A percentile compares a stretch with the other conserved stretches of the same genome.
These are phyloP conservation scores for Cepaea nemoralis DNA, from an alignment of 1,140 invertebrate species.

Conservation along the genomic window DNA sequence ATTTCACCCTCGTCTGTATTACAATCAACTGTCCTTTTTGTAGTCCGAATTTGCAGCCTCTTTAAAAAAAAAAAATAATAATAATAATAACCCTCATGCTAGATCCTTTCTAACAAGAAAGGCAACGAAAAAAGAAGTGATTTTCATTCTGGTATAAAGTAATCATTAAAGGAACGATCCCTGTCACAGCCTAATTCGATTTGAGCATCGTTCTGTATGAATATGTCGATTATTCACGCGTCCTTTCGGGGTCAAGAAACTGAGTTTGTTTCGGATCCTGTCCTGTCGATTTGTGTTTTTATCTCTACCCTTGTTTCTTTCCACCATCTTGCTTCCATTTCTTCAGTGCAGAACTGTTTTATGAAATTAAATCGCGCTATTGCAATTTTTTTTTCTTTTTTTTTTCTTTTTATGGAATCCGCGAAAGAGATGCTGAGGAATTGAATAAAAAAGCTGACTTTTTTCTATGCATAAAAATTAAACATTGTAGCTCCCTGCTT, in stretches of 20 bases:
- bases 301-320: conserved; percentile 6
- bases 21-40: no score
- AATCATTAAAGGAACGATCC: conserved; percentile 34
- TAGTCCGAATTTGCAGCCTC: no score
- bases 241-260: conserved; percentile 12
- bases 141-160: background rate
- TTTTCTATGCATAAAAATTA: conserved; percentile 7
- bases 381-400: background rate
- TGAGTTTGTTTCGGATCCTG: conserved; percentile 21
- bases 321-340: background rate
- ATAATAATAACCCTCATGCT: no score
- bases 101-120: no score
- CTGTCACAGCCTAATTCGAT: conserved; percentile 7
- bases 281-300: background rate
- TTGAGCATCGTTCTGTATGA: conserved; percentile 20
- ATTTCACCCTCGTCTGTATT: no score
- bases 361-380: background rate
- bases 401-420: background rate
- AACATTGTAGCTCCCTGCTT: background rate
- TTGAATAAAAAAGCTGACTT: background rate
- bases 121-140: no score
- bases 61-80: no score
- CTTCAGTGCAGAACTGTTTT: background rate
- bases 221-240: conserved; percentile 38
- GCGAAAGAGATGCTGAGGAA: background rate